Evolutionary conservation across 1,140 invertebrate genomes (phyloP), one percentile per base, ranked within the genome.

Genomic region (Ceratitis capitata): DNA sequence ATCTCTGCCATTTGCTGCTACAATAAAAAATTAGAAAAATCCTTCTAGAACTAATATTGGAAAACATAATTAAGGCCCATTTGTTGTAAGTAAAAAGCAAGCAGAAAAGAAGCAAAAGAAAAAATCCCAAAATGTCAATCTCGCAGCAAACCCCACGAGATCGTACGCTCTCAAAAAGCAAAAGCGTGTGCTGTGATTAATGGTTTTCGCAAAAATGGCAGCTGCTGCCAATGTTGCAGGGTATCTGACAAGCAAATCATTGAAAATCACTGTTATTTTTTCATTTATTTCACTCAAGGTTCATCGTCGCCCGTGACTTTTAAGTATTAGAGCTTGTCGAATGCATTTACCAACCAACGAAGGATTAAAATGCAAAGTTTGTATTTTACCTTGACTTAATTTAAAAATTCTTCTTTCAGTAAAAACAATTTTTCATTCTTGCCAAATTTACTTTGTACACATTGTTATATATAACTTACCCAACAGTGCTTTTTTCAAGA

Each of bases 191-290:
- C 23, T 78, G 69, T 78, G 69, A 78, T 78, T 78, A 78, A 78
- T 78, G 69, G 69, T 78, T 78, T 78, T 78, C n/a, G 69, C 39
- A 47, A 78, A 56, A 32, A 78, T 78, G 69, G 39, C 69, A 78
- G n/a, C 6, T 45, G 19, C 69, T 45, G 19, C 69, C 42, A 78
- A 78, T 78, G 69, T 78, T 78, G 39, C 69, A 47, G 26, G 69
- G 69, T n/a, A 10, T 78, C 39, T 45, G 39, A 69, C 61, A 35
- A 69, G 32, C 61, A 69, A 69, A 39, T 69, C 61, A 35, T 35
- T 16, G 39, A 78, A 78, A 78, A 45, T 78, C n/a, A 47, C 35
- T 14, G 9, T n/a, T n/a, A 5, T 78, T 78, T 78, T 19, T 26
- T 26, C 26, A 26, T 26, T 64, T 14, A 35, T 14, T 64, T 35